Conservation (phyloP, 2,888 invertebrate genomes). For the Thera britannica region DNA sequence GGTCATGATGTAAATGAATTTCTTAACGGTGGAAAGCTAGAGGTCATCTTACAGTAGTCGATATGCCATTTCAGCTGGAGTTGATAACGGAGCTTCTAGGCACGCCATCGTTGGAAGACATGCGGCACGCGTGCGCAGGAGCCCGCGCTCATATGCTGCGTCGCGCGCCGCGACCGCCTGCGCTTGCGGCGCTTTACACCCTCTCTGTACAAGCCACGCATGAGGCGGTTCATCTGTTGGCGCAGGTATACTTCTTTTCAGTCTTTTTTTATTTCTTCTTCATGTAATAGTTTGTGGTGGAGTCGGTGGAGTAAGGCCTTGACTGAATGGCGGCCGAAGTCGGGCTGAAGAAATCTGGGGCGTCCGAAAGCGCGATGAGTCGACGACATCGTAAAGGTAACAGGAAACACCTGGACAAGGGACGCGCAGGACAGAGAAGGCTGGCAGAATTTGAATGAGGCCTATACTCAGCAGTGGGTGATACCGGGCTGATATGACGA, state of each 20-base stretch:
- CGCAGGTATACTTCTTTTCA: conserved; percentile 61
- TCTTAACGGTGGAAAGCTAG: neutral
- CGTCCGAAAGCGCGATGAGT: no score
- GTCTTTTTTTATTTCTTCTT: neutral
- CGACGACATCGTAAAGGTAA: no score
- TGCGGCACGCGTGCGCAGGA: conserved; percentile 98
- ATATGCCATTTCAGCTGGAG: conserved; percentile 90
- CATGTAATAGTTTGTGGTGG: no score
- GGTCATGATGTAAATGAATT: no score
- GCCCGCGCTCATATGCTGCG: conserved; percentile 96
- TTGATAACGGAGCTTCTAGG: conserved; percentile 98
- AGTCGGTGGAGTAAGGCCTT: no score
- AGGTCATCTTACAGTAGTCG: neutral
- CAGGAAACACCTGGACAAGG: no score
- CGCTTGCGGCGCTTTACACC: conserved; percentile 95
- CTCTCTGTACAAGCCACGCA: conserved; percentile 97
- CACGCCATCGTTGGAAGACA: conserved; percentile 97
- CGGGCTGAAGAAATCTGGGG: no score
- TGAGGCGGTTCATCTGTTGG: conserved; percentile 98
- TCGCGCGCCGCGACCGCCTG: conserved; percentile 94
- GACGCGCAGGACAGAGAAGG: no score
- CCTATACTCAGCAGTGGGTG: no score
- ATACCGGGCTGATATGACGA: no score
- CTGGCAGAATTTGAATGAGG: no score
- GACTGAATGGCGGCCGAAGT: no score